Base-by-base conservation (phyloP, 2,888 invertebrate species). In the Notodonta dromedarius region DNA sequence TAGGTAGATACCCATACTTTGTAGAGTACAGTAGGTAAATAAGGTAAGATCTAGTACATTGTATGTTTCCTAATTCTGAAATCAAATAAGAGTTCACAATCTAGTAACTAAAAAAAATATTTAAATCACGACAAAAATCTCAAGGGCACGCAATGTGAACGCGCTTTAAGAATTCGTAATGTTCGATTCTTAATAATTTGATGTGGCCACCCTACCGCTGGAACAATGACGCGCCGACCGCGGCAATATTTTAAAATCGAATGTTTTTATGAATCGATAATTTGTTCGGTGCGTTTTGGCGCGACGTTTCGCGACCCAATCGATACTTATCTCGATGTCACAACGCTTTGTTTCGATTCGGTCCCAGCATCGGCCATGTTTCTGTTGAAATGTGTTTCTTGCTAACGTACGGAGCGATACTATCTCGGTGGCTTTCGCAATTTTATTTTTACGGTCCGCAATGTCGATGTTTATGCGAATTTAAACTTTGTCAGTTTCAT, bases 261-360 rank as follows among this genome's bases (percentile, higher is more conserved):
- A 92, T 93, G 91, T 93, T 93, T 92, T 93, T 92, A 92, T 92
- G 91, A 93, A 93, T 93, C 91, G 91, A 93, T 93, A 92, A 93
- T 93, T 93, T 93, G 93, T 89, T 90, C 88, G 87, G 86, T 83
- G 84, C 87, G 89, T 90, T 92, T 90, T 84, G 91, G 91, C 86
- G 91, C 90, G 91, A 88, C 90, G 89, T 89, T 88, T 90, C 88
- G 88, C 91, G 88, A 88, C 85, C 86, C 89, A 85, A 89, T 88
- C 86, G 92, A 92, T 92, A 75, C 76, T 88, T 90, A 91, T 91
- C 91, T 79, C 82, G 87, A 82, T 91, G 92, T 91, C 91, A 91
- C 91, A 90, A 86, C 90, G 91, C 91, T 92, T 92, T 92, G 92
- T 92, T 90, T 90, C 90, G 90, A 88, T 89, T 90, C 90, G 88